Evolutionary conservation across 53 echinoderm and acorn worm species (phyloP), one percentile per base, ranked within the genome.

Genomic region (Pentamera pediparva): DNA sequence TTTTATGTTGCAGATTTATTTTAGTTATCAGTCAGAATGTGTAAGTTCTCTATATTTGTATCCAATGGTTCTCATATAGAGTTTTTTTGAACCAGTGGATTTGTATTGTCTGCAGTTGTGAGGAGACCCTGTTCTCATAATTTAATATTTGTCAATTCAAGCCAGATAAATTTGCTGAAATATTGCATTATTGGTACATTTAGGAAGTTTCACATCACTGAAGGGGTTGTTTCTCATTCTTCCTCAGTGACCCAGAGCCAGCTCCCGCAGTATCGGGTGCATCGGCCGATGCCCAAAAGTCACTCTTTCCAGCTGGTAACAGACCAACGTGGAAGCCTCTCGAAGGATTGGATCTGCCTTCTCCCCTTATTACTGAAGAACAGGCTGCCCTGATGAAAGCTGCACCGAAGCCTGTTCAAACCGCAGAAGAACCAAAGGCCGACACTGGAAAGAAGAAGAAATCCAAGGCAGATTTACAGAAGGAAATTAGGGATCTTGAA

Each of bases 401-500:
- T n/a, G 19, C 22, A 21, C 38, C 65, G 8, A 65, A 37, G 22
- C 7, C 38, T 19, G 26, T 25, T 27, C 38, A 39, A 65, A 32
- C 28, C 29, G 3, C 30, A 6, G 6, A 29, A 11, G 58, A 57
- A 24, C 28, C 13, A 17, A 28, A 13, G 13, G 29, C 29, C 15
- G 58, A 32, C 28, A 28, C 58, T 28, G 29, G 26, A 1, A 65
- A 20, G 38, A 50, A 50, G 51, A 65, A 65, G 40, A 65, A 65
- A 30, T 70, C 71, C 3, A 70, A 70, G 51, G 71, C 32, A 28
- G 71, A 70, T 13, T 52, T 70, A 18, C 71, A 70, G 24, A 70
- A 52, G 30, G 50, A 70, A 36, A 70, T 70, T n/a, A 70, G 53
- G 22, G 71, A 70, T 17, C 53, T 70, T 32, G 71, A 70, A 32